Conservation (phyloP, 37 sponge, comb jelly and placozoan genomes). For the Petrosia ficiformis region DNA sequence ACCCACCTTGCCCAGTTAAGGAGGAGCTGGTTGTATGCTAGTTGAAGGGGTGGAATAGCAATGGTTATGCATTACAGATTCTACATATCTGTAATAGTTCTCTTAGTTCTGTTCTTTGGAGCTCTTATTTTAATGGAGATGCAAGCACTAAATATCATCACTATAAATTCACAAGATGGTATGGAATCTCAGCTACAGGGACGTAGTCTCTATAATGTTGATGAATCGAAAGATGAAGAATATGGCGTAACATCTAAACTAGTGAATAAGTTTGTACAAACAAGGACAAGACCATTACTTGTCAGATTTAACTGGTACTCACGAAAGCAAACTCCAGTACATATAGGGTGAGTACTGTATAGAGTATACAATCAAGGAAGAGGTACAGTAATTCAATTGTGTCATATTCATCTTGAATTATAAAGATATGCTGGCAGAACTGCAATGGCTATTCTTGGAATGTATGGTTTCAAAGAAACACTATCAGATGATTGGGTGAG, state of each 20-base stretch:
- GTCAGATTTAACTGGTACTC: slow-evolving; percentile 83
- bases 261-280: too few relatives aligned
- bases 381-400: background rate
- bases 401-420: background rate
- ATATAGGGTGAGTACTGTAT: slow-evolving; percentile 55
- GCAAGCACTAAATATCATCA: too few relatives aligned
- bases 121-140: too few relatives aligned
- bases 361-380: background rate
- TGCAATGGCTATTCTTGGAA: slow-evolving; percentile 67
- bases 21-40: slow-evolving; percentile 37
- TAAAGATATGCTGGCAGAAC: slow-evolving; percentile 78
- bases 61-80: too few relatives aligned
- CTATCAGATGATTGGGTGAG: slow-evolving; percentile 85
- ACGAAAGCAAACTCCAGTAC: slow-evolving; percentile 53
- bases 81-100: too few relatives aligned
- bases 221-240: too few relatives aligned
- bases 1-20: background rate
- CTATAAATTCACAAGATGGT: too few relatives aligned
- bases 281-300: slow-evolving; percentile 68
- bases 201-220: too few relatives aligned
- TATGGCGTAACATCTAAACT: too few relatives aligned
- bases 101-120: too few relatives aligned
- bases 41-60: too few relatives aligned
- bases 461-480: slow-evolving; percentile 78
- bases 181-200: too few relatives aligned